Conservation (phyloP, 2,797 vertebrate species). For the Lepilemur septentrionalis region DNA sequence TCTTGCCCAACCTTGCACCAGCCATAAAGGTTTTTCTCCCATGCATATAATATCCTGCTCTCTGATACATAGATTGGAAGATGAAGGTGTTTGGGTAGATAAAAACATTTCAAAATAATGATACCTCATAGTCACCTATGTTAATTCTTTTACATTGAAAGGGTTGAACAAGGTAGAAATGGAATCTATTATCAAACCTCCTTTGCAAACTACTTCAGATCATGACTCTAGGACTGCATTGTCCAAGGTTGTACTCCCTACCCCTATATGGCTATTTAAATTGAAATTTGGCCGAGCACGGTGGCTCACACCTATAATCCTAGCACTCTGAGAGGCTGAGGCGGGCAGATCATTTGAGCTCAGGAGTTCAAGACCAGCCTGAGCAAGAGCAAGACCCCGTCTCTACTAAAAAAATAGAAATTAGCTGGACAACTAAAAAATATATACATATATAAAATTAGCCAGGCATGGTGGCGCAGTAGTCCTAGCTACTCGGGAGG, state of each 20-base stretch:
- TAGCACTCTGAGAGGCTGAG: too few species aligned
- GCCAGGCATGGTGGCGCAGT: too few species aligned
- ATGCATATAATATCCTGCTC: not conserved
- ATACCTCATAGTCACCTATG: not conserved
- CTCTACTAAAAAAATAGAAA: too few species aligned
- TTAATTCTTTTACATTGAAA: not conserved
- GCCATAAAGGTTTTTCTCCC: conserved; percentile 1
- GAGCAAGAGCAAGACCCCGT: too few species aligned
- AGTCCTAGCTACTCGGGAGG: too few species aligned
- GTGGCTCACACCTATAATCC: too few species aligned
- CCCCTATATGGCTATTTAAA: not conserved
- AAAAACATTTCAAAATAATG: conserved; percentile 23
- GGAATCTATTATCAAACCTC: not conserved
- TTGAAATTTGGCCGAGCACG: not conserved
- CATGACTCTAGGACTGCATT: not conserved
- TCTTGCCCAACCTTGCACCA: not conserved
- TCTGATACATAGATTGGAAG: not conserved
- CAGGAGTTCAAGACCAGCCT: too few species aligned
- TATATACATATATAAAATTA: too few species aligned
- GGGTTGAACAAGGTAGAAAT: not conserved
- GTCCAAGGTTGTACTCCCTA: not conserved
- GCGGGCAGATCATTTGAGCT: too few species aligned
- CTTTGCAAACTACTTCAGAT: conserved; percentile 1
- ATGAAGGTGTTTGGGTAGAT: not conserved
- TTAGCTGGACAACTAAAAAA: too few species aligned